Evolutionary conservation across 2,113 vertebrate species (phyloP).

Genomic region (Barbus barbus): DNA sequence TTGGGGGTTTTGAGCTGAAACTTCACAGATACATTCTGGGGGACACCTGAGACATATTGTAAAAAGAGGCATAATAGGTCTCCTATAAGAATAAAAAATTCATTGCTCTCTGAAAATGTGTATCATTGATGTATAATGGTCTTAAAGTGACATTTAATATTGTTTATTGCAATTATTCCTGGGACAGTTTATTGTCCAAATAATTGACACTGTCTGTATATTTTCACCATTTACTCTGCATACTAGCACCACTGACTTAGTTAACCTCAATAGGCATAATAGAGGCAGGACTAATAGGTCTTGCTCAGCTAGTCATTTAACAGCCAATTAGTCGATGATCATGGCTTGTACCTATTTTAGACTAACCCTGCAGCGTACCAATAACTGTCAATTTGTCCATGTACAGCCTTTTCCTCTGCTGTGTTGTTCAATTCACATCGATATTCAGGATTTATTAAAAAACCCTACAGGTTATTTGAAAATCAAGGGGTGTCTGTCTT

Average conservation of each 20-base stretch:
- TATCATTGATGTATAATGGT: neutral
- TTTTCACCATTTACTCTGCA: neutral
- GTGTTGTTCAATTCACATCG: neutral
- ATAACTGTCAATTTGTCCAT: neutral
- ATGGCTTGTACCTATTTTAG: neutral
- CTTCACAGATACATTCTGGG: no score
- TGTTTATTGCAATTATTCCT: neutral
- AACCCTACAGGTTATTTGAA: neutral
- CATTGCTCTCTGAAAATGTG: neutral
- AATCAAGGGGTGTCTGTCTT: conserved; percentile 11
- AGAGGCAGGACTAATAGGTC: neutral
- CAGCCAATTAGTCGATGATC: neutral
- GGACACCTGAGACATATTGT: no score
- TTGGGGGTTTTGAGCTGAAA: no score
- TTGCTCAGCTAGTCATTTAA: neutral
- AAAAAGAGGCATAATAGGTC: no score
- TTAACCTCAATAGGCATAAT: neutral
- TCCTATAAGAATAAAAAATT: neutral
- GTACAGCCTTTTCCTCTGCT: neutral
- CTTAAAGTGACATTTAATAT: neutral
- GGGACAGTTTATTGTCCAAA: neutral
- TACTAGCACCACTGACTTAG: neutral
- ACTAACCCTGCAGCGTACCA: neutral
- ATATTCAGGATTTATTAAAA: neutral
- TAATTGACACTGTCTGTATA: neutral